phyloP scores from a whole-genome alignment of 30 jellyfish, hydroid and myxozoan species.

The Hydractinia echinata region DNA sequence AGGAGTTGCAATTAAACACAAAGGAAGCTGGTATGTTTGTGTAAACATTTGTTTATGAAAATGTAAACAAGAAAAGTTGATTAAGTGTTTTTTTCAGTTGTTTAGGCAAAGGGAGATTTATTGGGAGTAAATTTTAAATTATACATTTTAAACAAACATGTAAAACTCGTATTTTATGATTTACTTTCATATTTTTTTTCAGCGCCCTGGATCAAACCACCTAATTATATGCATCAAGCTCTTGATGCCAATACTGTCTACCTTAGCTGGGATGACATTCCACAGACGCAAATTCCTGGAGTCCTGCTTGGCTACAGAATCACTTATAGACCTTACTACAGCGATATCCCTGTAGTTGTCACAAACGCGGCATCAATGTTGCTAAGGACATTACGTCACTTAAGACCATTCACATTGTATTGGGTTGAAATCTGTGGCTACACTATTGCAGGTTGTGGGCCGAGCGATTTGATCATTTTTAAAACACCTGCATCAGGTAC shows the following conservation, averaged over 20 bases:
- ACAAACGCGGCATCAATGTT: background rate
- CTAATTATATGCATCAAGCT: background rate
- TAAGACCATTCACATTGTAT: background rate
- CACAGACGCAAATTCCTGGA: conserved; percentile 8
- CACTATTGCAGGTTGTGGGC: conserved; percentile 21
- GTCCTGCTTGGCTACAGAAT: background rate
- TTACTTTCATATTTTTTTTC: too few relatives aligned
- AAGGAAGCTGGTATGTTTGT: too few relatives aligned
- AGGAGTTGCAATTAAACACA: background rate
- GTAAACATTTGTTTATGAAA: too few relatives aligned
- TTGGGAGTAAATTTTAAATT: too few relatives aligned
- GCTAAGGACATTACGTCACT: background rate
- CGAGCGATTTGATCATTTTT: background rate
- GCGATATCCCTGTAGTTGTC: background rate
- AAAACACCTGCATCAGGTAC: background rate
- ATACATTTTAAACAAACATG: too few relatives aligned
- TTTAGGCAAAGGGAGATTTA: too few relatives aligned
- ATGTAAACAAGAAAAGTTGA: too few relatives aligned
- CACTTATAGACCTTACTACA: background rate
- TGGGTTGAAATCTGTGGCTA: background rate
- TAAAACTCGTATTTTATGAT: too few relatives aligned
- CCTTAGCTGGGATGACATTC: conserved; percentile 25
- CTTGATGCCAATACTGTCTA: conserved; percentile 1
- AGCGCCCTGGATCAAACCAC: background rate
- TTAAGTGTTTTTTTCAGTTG: too few relatives aligned